A percentile compares a stretch with the other conserved stretches of the same genome.
Evolutionary conservation across 2,888 invertebrate genomes (phyloP).

Genomic region (Eilema depressum): DNA sequence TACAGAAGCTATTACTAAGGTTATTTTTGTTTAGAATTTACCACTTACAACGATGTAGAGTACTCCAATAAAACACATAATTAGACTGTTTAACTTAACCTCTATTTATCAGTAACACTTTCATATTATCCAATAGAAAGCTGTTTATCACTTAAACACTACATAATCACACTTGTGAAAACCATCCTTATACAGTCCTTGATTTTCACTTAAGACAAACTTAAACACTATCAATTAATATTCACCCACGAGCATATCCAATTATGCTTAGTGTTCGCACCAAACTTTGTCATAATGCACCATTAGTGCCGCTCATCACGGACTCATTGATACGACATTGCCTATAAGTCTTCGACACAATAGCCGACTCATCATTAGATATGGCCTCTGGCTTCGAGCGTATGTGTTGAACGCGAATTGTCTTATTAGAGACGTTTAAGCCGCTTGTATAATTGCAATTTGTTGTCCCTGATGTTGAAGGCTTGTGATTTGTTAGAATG

Average conservation of each 20-base stretch:
- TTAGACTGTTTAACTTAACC: too few relatives aligned
- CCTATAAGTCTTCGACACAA: slow-evolving; percentile 75
- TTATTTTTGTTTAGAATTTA: too few relatives aligned
- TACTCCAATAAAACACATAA: too few relatives aligned
- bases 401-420: slow-evolving; percentile 77
- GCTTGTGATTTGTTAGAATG: slow-evolving; percentile 9
- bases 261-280: slow-evolving; percentile 56
- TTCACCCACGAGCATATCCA: slow-evolving; percentile 65
- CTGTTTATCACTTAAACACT: neutral
- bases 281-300: slow-evolving; percentile 68
- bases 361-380: slow-evolving; percentile 74
- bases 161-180: slow-evolving; percentile 13
- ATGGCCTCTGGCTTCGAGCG: slow-evolving; percentile 71
- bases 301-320: slow-evolving; percentile 72
- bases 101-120: too few relatives aligned
- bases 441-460: slow-evolving; percentile 47
- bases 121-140: slow-evolving; percentile 13
- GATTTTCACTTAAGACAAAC: slow-evolving; percentile 49
- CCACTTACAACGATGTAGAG: too few relatives aligned
- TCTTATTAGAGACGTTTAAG: slow-evolving; percentile 71
- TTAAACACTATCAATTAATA: slow-evolving; percentile 56
- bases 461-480: slow-evolving; percentile 23
- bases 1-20: too few relatives aligned
- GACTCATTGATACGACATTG: slow-evolving; percentile 66
- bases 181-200: slow-evolving; percentile 45